phyloP scores from a whole-genome alignment of 2,888 invertebrate species.

The Brenthis hecate region DNA sequence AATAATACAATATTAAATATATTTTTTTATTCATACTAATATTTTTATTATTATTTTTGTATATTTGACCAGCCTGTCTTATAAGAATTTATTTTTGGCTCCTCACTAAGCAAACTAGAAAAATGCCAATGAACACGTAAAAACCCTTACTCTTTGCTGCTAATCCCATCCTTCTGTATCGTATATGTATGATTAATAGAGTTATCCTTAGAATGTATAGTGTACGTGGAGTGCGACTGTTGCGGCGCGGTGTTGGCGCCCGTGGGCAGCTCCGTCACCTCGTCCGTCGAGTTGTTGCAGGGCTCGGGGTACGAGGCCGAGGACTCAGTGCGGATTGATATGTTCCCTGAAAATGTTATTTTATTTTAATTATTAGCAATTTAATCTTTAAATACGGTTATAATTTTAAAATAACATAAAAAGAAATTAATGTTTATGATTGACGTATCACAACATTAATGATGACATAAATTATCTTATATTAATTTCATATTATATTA shows the following conservation, averaged over 20 bases:
- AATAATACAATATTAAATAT: slow-evolving; percentile 12
- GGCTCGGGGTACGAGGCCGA: slow-evolving; percentile 76
- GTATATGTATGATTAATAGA: slow-evolving; percentile 60
- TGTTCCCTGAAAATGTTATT: slow-evolving; percentile 55
- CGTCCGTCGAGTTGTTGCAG: slow-evolving; percentile 72
- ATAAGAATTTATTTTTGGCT: too few relatives aligned
- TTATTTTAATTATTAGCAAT: not conserved
- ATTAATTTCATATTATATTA: too few relatives aligned
- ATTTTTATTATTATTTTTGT: too few relatives aligned
- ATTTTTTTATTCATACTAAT: not conserved
- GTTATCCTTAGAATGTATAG: slow-evolving; percentile 50
- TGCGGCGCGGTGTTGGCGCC: slow-evolving; percentile 47
- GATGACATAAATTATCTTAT: too few relatives aligned
- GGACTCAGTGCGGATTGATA: slow-evolving; percentile 67
- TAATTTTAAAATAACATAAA: too few relatives aligned
- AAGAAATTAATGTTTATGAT: too few relatives aligned
- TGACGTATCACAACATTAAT: too few relatives aligned
- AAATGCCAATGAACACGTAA: not conserved
- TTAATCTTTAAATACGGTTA: too few relatives aligned
- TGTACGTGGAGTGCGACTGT: slow-evolving; percentile 54
- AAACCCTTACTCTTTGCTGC: slow-evolving; percentile 66
- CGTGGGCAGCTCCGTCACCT: slow-evolving; percentile 63
- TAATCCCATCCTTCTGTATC: slow-evolving; percentile 56
- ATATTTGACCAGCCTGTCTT: too few relatives aligned
- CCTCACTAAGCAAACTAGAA: too few relatives aligned